Evolutionary conservation across 2,113 vertebrate species (phyloP).

Genomic region (Pongo pygmaeus): DNA sequence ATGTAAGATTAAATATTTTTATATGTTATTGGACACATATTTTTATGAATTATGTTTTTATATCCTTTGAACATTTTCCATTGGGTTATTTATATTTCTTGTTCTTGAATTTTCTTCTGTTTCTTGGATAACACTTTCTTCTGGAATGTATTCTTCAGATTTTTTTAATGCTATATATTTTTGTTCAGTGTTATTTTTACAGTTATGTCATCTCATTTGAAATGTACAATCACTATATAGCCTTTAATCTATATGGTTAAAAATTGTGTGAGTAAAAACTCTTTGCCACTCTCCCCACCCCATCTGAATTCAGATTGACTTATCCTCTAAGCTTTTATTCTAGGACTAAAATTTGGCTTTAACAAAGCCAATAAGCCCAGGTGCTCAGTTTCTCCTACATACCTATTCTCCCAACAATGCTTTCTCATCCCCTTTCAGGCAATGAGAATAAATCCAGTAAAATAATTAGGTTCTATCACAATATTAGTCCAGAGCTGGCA

Average conservation of each 20-base stretch:
- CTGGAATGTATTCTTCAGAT: background rate
- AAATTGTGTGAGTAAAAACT: background rate
- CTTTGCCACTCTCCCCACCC: background rate
- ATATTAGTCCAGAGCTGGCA: background rate
- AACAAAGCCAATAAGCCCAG: background rate
- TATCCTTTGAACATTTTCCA: background rate
- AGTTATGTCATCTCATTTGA: background rate
- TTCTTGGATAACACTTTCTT: constrained; percentile 13
- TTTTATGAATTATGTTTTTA: background rate
- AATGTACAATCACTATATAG: background rate
- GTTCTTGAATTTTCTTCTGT: background rate
- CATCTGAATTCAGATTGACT: background rate
- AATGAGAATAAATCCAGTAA: background rate
- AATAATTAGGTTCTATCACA: background rate
- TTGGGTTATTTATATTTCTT: background rate
- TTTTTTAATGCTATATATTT: background rate
- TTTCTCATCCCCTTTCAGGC: background rate
- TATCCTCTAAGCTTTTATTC: constrained; percentile 15
- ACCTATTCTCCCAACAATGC: background rate
- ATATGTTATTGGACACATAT: background rate
- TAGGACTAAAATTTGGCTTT: background rate
- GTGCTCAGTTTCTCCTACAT: background rate
- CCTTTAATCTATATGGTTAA: background rate
- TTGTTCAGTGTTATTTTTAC: background rate
- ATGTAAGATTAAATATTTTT: background rate